Conservation (phyloP, 2,888 invertebrate species). For the Trissoscelio sp. region DNA sequence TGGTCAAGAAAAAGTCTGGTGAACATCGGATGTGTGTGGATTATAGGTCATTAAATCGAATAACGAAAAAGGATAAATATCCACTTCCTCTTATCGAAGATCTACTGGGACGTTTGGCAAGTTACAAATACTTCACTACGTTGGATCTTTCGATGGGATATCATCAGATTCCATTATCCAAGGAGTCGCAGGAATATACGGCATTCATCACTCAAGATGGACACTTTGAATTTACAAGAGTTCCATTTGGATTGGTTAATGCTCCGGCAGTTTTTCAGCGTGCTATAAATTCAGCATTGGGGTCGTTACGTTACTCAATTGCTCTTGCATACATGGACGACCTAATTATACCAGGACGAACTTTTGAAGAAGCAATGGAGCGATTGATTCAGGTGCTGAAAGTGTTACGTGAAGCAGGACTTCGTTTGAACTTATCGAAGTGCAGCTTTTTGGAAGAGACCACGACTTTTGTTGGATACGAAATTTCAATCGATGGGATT, state of each 20-base stretch:
- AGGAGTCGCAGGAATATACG: constrained; percentile 73
- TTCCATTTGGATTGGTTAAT: constrained; percentile 44
- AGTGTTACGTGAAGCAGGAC: constrained; percentile 25
- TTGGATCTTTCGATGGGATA: constrained; percentile 76
- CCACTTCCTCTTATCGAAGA: constrained; percentile 74
- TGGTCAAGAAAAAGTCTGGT: constrained; percentile 73
- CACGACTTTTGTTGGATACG: constrained; percentile 59
- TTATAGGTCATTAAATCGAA: constrained; percentile 73
- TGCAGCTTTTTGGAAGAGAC: constrained; percentile 55
- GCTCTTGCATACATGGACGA: constrained; percentile 37
- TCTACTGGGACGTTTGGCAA: constrained; percentile 71
- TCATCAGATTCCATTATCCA: constrained; percentile 72
- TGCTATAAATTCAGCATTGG: neutral
- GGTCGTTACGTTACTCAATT: constrained; percentile 15
- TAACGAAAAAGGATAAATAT: constrained; percentile 71
- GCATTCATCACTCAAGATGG: constrained; percentile 74
- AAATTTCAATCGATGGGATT: constrained; percentile 35
- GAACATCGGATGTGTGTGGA: constrained; percentile 74
- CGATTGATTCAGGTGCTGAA: constrained; percentile 34
- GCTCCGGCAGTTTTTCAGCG: constrained; percentile 36
- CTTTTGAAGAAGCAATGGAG: constrained; percentile 8
- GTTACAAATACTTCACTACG: constrained; percentile 72
- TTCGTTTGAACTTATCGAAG: constrained; percentile 59
- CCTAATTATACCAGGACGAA: constrained; percentile 16
- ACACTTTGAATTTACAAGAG: constrained; percentile 23